Percentiles rank a stretch among this genome's conserved stretches.
These are phyloP conservation scores for Epizoanthus stellaris DNA, from an alignment of 92 coral and sea anemone species.

Conservation along the genomic window DNA sequence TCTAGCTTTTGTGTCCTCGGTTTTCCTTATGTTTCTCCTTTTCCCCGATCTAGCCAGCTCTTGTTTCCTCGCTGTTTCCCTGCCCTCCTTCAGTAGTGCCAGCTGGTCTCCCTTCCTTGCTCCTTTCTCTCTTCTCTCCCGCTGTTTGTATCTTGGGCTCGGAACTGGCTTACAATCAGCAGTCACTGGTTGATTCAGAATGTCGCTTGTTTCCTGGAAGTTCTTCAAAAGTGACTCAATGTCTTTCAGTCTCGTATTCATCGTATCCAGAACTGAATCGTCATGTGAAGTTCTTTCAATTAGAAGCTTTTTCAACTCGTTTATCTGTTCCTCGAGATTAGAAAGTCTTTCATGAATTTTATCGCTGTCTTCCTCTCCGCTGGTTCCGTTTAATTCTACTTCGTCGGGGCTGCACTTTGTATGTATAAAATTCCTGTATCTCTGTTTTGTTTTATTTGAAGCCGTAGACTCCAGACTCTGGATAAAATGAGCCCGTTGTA, in stretches of 20 bases:
- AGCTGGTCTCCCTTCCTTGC: not conserved
- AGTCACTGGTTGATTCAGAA: not conserved
- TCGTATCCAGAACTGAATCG: conserved; percentile 40
- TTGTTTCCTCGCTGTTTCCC: conserved; percentile 15
- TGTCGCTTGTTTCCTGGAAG: not conserved
- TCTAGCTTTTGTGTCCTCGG: not conserved
- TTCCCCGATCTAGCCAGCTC: not conserved
- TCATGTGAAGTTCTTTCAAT: conserved; percentile 40
- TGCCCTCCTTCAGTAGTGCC: not conserved
- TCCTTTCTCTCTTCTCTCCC: not conserved
- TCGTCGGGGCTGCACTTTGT: conserved; percentile 74
- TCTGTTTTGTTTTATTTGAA: conserved; percentile 51
- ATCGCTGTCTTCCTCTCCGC: conserved; percentile 52
- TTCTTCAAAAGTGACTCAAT: conserved; percentile 31
- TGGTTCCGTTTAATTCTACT: conserved; percentile 41
- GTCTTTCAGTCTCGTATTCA: conserved; percentile 39
- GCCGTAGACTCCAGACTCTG: conserved; percentile 71
- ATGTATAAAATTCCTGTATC: conserved; percentile 61
- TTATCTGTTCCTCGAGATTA: conserved; percentile 53
- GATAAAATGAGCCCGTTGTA: conserved; percentile 81
- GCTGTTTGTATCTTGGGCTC: conserved; percentile 2
- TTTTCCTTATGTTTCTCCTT: not conserved
- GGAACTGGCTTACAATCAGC: not conserved
- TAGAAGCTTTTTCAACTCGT: conserved; percentile 44
- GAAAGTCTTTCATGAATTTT: conserved; percentile 35